These are phyloP conservation scores for Hyles vespertilio DNA, from an alignment of 1,140 invertebrate species.

Conservation along the genomic window DNA sequence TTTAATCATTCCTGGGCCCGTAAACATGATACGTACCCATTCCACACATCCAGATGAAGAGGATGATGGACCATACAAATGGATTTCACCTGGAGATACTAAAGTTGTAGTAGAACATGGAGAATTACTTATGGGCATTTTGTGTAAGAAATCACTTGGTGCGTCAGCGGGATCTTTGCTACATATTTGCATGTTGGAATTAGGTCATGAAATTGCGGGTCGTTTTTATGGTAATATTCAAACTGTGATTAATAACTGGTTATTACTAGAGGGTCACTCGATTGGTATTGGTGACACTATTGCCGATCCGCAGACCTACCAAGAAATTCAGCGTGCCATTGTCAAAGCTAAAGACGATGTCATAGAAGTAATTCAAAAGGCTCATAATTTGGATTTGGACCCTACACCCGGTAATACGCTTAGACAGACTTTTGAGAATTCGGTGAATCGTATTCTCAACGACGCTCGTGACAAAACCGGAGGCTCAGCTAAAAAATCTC, in stretches of 20 bases:
- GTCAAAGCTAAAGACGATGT: constrained; percentile 99
- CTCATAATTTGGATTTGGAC: constrained; percentile 99
- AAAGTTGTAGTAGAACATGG: constrained; percentile 99
- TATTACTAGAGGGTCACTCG: constrained; percentile 96
- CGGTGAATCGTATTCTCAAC: constrained; percentile 99
- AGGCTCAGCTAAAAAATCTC: constrained; percentile 98
- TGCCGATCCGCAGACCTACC: constrained; percentile 98
- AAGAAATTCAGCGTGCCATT: constrained; percentile 98
- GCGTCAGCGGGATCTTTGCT: constrained; percentile 96
- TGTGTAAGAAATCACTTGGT: constrained; percentile 99
- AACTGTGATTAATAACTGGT: constrained; percentile 99
- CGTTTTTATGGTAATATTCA: constrained; percentile 99
- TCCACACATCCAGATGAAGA: constrained; percentile 99
- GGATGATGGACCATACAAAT: constrained; percentile 98
- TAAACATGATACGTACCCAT: constrained; percentile 98
- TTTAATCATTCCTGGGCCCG: constrained; percentile 98
- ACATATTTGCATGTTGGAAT: constrained; percentile 98
- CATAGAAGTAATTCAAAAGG: constrained; percentile 99
- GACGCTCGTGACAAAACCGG: constrained; percentile 99
- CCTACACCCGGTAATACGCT: constrained; percentile 99
- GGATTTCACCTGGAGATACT: constrained; percentile 99
- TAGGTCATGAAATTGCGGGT: constrained; percentile 98
- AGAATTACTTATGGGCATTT: constrained; percentile 96
- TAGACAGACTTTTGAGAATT: constrained; percentile 91
- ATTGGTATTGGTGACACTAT: constrained; percentile 99